Conservation (phyloP, 1,140 invertebrate genomes). For the Neodiprion lecontei region DNA sequence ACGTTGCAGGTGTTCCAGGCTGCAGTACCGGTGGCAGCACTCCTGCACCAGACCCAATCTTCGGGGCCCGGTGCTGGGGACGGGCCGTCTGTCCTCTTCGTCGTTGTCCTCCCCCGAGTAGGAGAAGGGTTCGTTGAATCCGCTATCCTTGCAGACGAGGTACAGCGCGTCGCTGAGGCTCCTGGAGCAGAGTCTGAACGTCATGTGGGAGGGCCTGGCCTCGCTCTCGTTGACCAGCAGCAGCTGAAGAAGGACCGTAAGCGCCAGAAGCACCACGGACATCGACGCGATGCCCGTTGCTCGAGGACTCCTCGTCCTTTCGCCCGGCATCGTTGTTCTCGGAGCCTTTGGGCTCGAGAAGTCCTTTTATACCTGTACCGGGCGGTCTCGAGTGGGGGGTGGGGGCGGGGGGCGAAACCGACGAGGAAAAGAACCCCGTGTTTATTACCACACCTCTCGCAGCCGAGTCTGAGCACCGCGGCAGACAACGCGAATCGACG, state of each 20-base stretch:
- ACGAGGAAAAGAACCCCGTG: slow-evolving; percentile 15
- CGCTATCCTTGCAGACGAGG: slow-evolving; percentile 42
- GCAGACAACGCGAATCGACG: too few relatives aligned
- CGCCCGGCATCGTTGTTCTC: not conserved
- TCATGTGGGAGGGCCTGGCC: slow-evolving; percentile 25
- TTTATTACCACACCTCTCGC: too few relatives aligned
- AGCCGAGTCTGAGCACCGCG: too few relatives aligned
- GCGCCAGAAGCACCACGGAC: slow-evolving; percentile 13
- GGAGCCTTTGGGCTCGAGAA: not conserved
- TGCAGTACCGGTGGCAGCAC: slow-evolving; percentile 48
- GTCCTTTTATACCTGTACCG: not conserved
- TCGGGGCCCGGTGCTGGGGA: slow-evolving; percentile 30
- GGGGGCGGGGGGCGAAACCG: not conserved
- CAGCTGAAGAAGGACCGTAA: slow-evolving; percentile 25
- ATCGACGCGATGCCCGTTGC: not conserved
- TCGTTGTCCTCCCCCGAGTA: slow-evolving; percentile 39
- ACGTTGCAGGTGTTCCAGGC: slow-evolving; percentile 41
- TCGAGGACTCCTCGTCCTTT: not conserved
- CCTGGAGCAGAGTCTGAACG: slow-evolving; percentile 44
- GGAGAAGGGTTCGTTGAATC: slow-evolving; percentile 50
- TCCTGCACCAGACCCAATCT: slow-evolving; percentile 47
- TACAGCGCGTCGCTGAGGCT: slow-evolving; percentile 44
- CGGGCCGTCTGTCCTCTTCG: not conserved
- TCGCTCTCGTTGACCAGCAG: slow-evolving; percentile 11
- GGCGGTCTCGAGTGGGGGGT: not conserved